Evolutionary conservation across 2,113 vertebrate genomes (phyloP).

Genomic region (Chroicocephalus ridibundus): DNA sequence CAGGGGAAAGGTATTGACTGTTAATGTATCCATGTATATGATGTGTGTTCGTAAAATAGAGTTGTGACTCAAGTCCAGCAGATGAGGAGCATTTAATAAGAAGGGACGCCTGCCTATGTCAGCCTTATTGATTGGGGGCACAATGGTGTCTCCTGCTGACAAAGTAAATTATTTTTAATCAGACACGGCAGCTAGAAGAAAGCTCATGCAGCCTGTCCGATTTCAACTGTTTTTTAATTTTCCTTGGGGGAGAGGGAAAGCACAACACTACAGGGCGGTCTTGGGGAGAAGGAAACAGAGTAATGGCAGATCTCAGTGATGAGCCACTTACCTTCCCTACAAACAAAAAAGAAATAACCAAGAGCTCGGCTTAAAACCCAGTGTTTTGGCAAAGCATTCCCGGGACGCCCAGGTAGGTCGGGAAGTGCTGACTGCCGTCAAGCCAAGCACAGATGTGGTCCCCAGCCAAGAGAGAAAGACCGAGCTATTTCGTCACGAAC

Average conservation of each 20-base stretch:
- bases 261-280: fast-evolving
- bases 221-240: neutral
- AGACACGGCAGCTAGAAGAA: neutral
- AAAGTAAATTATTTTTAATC: neutral
- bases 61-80: neutral
- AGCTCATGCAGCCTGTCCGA: neutral
- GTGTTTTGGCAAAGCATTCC: neutral
- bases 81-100: neutral
- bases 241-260: neutral
- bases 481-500: neutral
- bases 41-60: neutral
- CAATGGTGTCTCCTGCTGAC: neutral
- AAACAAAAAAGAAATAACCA: neutral
- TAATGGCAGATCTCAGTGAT: neutral
- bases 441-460: neutral
- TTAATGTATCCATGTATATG: neutral
- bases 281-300: neutral
- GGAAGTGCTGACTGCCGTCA: neutral
- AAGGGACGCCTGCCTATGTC: neutral
- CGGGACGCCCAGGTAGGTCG: fast-evolving
- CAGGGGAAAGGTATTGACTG: constrained; percentile 1
- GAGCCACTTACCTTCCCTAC: neutral
- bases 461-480: neutral
- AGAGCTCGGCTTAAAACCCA: neutral
- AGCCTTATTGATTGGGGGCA: neutral